A percentile compares a stretch with the other conserved stretches of the same genome.
These are phyloP conservation scores for Caenorhabditis panamensis DNA, from an alignment of 2,888 invertebrate genomes.

Conservation along the genomic window DNA sequence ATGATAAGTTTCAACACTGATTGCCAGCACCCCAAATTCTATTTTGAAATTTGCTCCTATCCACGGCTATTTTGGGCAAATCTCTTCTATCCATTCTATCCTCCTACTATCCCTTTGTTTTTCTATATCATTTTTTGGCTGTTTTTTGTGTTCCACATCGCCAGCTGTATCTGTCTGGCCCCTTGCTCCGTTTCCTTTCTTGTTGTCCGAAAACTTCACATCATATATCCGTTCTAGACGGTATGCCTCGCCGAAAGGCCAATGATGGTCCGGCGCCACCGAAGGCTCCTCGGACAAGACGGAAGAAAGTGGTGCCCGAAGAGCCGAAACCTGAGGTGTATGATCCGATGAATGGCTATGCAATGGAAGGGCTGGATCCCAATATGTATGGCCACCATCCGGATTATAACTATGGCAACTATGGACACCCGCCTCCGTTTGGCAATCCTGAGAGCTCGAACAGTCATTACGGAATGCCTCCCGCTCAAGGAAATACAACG, in stretches of 20 bases:
- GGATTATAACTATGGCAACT: slow-evolving; percentile 44
- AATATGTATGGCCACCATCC: slow-evolving; percentile 59
- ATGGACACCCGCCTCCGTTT: slow-evolving; percentile 63
- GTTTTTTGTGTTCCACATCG: neutral
- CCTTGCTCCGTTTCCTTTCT: neutral
- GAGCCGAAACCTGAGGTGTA: slow-evolving; percentile 59
- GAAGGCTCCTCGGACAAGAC: slow-evolving; percentile 65
- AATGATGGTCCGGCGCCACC: slow-evolving; percentile 66
- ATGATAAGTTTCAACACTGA: neutral
- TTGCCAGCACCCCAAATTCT: neutral
- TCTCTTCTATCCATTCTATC: neutral
- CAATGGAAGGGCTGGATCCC: slow-evolving; percentile 61
- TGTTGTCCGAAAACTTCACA: neutral
- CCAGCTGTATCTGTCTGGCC: neutral
- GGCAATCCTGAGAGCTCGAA: slow-evolving; percentile 60
- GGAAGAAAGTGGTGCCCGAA: slow-evolving; percentile 69
- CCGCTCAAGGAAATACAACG: slow-evolving; percentile 45
- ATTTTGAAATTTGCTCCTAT: neutral
- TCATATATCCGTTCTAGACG: slow-evolving; percentile 12
- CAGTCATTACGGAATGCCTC: slow-evolving; percentile 60
- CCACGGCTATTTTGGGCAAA: slow-evolving; percentile 14
- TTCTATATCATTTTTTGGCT: neutral
- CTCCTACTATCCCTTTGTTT: slow-evolving; percentile 9
- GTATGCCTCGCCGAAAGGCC: slow-evolving; percentile 71
- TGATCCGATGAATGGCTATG: slow-evolving; percentile 61